Evolutionary conservation across 2,888 invertebrate species (phyloP), one percentile per base, ranked within the genome.

Genomic region (Pseudococcus viburni): DNA sequence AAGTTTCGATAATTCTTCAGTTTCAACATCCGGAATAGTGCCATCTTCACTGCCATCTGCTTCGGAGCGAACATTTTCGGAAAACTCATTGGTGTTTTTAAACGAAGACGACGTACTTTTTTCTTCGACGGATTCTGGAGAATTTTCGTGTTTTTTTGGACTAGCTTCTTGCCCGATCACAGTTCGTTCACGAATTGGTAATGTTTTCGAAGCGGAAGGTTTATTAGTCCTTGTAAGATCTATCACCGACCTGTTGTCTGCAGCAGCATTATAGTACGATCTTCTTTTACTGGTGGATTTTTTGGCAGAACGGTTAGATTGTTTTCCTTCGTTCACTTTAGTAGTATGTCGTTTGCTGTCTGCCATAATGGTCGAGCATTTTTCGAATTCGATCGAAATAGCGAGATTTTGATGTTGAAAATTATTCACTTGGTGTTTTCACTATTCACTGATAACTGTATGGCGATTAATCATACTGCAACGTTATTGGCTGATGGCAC

Each of bases 1-100:
- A 89, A 98, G 93, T 91, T 95, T 95, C 15, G 97, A 95, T 90
- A 97, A 94, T 92, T 97, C 96, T 89, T 94, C 95, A 15, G 95
- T 93, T 92, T 96, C 96, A 68, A 94, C 95, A 91, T 96, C 96
- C 90, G 95, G 95, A 33, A 89, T 90, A 39, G 89, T 89, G 83
- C 89, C 89, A 68, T 90, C 90, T 89, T 90, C 90, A 85, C 90
- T 90, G 22, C 90, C 90, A 89, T 90, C 90, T 73, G 90, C 90
- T 15, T 90, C 90, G 77, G 90, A 89, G 73, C 89, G 90, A 64
- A 90, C 90, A 68, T 89, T 88, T 39, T 86, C 84, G 19, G 73
- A 85, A 86, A 86, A 87, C 19, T 87, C 85, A 17, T 26, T 22
- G 15, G 22, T 68, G 22, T 48, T 84, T 48, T 73, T 85, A 17